Base-by-base conservation (phyloP, 92 coral and sea anemone genomes). In the Metridium senile region DNA sequence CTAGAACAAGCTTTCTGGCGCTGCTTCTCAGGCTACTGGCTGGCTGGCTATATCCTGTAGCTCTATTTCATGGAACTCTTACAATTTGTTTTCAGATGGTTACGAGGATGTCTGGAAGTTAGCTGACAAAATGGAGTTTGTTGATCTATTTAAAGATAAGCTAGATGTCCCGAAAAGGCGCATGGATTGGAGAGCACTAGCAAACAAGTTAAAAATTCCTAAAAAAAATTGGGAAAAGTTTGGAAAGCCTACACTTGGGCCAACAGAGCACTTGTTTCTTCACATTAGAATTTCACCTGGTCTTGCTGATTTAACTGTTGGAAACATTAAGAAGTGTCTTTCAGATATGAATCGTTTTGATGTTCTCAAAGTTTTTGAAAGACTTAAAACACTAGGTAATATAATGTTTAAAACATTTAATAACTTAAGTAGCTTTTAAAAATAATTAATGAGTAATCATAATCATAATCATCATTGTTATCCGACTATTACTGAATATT, bases 231-330 rank as follows among this genome's bases (percentile, higher is more conserved):
- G 65, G 29, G 73, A 71, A 1, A 75, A 81, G 61, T 86, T 86
- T 76, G 90, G 90, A 58, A 71, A 65, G 2, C 84, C 84, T n/a
- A 80, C 79, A 26, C 81, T 62, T 56, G 84, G 91, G 3, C 91
- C 91, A 3, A 77, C 87, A 0, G 75, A 57, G 31, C 78, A 74
- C 6, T 75, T 86, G 70, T 81, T 86, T 46, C 3, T 9, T 0
- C 64, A 86, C 39, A 27, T 81, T 25, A 33, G 39, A 10, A 29
- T 72, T 19, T 27, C 66, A 2, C 9, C 26, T 1, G n/a, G 21
- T 23, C 54, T 72, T 33, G 45, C 52, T 19, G 2, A 18, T 25
- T 57, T 72, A 21, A 72, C 47, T 17, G 35, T 72, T 32, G 28
- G 29, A n/a, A 13, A 1, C 1, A 56, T 86, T 35, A 73, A 53